Evolutionary conservation across 92 coral and sea anemone genomes (phyloP), one percentile per base, ranked within the genome.

Genomic region (Diadumene lineata): DNA sequence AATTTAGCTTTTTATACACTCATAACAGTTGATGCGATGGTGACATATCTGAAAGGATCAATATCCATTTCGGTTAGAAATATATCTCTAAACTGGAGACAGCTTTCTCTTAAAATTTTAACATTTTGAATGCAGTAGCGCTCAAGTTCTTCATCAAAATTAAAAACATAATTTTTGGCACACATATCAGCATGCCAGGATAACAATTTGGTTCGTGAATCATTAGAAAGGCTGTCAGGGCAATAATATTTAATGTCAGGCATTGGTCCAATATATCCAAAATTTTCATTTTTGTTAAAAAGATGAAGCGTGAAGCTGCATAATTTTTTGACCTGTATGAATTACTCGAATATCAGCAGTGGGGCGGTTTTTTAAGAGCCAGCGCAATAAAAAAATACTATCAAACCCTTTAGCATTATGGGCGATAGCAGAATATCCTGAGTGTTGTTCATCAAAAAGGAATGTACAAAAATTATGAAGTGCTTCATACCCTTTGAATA

Each of bases 21-120:
- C 84, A 79, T 79, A 29, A 70, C 84, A 33, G 69, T 66, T 48
- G 86, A 70, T 1, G 86, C 86, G 21, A 81, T 81, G 29, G 86
- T 75, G 8, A 44, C 24, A 48, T 74, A 82, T 30, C 70, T 69
- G 10, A 81, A 72, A 2, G 81, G 86, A 18, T 81, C 81, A 30
- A 73, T 57, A 66, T 66, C 34, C 18, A 33, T 65, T 32, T 65
- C 33, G 16, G 26, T 11, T 0, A 65, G 0, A 48, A 80, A 62
- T 31, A 60, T 17, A 22, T 80, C 79, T 9, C 80, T 60, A 73
- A 80, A 72, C 1, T 68, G 73, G 0, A 72, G 17, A 34, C 86
- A 80, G 50, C 79, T 27, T 72, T 29, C 57, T 46, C 79, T 68
- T 58, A 80, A 80, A 60, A 80, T 80, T n/a, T 70, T 72, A 18